These are phyloP conservation scores for Cebidichthys violaceus DNA, from an alignment of 2,113 vertebrate genomes.

Conservation along the genomic window DNA sequence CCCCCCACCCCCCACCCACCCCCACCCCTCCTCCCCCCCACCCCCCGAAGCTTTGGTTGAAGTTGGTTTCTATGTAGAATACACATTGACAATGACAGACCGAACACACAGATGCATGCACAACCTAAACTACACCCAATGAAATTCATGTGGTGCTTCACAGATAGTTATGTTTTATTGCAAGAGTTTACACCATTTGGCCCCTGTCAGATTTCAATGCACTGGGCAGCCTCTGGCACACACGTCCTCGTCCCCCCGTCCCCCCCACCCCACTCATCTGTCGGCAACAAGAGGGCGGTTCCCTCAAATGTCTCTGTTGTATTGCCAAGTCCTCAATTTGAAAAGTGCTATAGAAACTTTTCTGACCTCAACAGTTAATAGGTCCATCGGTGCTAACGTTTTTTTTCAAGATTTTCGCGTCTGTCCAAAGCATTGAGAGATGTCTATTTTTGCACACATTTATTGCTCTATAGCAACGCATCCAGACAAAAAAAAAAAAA, in stretches of 20 bases:
- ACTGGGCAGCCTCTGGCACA: neutral
- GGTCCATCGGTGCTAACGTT: slow-evolving; percentile 7
- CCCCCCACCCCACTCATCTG: neutral
- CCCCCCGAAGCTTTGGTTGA: slow-evolving; percentile 66
- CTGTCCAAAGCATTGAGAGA: slow-evolving; percentile 27
- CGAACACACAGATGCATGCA: slow-evolving; percentile 56
- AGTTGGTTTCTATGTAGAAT: slow-evolving; percentile 52
- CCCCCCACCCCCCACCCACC: no score
- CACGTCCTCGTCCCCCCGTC: neutral
- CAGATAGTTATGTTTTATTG: slow-evolving; percentile 70
- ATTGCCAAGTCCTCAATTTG: slow-evolving; percentile 46
- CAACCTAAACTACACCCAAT: slow-evolving; percentile 35
- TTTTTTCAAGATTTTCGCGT: slow-evolving; percentile 5
- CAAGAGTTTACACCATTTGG: slow-evolving; percentile 49
- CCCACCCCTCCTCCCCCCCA: neutral
- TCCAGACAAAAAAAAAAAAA: slow-evolving; percentile 25
- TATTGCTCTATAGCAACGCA: slow-evolving; percentile 75
- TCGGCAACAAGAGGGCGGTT: neutral
- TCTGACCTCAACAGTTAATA: slow-evolving; percentile 17
- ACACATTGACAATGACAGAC: slow-evolving; percentile 30
- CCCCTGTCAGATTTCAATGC: neutral
- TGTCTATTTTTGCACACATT: slow-evolving; percentile 57
- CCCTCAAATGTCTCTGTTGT: slow-evolving; percentile 11
- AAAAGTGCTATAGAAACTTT: slow-evolving; percentile 31
- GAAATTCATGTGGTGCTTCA: slow-evolving; percentile 35